Evolutionary conservation across 2,797 vertebrate genomes (phyloP).

Genomic region (Sebastes umbrosus): DNA sequence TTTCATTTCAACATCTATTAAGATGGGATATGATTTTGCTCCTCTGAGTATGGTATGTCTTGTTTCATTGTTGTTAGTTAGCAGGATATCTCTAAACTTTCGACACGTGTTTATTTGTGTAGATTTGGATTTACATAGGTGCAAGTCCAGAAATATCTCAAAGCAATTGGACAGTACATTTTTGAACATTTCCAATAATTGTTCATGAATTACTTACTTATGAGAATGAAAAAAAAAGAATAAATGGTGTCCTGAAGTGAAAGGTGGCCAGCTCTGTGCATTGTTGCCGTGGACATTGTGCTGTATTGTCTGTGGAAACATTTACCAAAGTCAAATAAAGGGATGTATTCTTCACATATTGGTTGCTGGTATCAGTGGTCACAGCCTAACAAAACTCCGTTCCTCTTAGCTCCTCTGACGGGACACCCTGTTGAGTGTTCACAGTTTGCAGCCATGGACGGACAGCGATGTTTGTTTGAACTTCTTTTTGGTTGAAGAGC

Average conservation of each 20-base stretch:
- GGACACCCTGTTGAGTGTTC: constrained; percentile 22
- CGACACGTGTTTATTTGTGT: not conserved
- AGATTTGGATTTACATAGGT: not conserved
- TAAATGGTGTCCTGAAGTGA: not conserved
- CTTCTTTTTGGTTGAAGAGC: constrained; percentile 11
- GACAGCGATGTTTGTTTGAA: constrained; percentile 50
- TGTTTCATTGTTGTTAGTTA: not conserved
- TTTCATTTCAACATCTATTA: not conserved
- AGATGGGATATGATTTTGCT: not conserved
- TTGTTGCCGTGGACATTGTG: not conserved
- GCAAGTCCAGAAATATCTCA: not conserved
- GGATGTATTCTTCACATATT: not conserved
- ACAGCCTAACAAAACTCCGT: not conserved
- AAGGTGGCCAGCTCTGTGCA: not conserved
- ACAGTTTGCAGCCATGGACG: constrained; percentile 9
- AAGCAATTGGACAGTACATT: not conserved
- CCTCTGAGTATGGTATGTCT: not conserved
- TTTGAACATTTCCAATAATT: not conserved
- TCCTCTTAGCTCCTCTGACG: not conserved
- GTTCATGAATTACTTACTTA: not conserved
- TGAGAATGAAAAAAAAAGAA: not conserved
- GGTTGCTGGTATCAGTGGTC: not conserved
- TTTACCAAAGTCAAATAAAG: not conserved
- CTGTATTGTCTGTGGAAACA: not conserved
- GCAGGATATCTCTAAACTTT: not conserved